phyloP scores from a whole-genome alignment of 2,113 vertebrate species.

The Tyto alba region DNA sequence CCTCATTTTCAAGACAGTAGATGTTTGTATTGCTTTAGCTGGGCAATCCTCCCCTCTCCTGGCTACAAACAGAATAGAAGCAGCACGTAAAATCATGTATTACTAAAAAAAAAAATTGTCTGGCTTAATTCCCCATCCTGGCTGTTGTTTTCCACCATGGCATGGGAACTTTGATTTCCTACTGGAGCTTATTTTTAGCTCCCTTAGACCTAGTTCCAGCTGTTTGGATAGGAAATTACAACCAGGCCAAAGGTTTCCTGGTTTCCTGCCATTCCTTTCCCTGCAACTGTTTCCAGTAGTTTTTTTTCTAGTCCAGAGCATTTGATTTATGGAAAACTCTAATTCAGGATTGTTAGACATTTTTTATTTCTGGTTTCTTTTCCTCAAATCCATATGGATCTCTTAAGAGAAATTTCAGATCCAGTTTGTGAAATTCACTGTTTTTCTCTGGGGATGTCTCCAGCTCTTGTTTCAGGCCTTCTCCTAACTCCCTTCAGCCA shows the following conservation, averaged over 20 bases:
- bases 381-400: not conserved
- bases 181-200: conserved; percentile 22
- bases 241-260: not conserved
- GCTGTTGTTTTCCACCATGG: not conserved
- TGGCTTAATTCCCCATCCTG: not conserved
- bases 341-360: not conserved
- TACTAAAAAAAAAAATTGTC: not conserved
- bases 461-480: not conserved
- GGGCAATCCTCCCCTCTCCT: not conserved
- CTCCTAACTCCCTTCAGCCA: not conserved
- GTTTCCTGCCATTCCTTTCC: not conserved
- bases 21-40: not conserved
- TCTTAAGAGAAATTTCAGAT: not conserved
- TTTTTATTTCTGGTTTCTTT: not conserved
- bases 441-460: not conserved
- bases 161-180: not conserved
- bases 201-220: not conserved
- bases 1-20: not conserved
- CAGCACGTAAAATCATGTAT: not conserved
- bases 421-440: not conserved
- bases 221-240: not conserved
- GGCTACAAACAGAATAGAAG: not conserved
- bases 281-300: not conserved
- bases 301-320: not conserved
- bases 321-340: not conserved